A percentile compares a stretch with the other conserved stretches of the same genome.
These are phyloP conservation scores for Rhyacichthys aspro DNA, from an alignment of 2,797 vertebrate genomes.

Conservation along the genomic window DNA sequence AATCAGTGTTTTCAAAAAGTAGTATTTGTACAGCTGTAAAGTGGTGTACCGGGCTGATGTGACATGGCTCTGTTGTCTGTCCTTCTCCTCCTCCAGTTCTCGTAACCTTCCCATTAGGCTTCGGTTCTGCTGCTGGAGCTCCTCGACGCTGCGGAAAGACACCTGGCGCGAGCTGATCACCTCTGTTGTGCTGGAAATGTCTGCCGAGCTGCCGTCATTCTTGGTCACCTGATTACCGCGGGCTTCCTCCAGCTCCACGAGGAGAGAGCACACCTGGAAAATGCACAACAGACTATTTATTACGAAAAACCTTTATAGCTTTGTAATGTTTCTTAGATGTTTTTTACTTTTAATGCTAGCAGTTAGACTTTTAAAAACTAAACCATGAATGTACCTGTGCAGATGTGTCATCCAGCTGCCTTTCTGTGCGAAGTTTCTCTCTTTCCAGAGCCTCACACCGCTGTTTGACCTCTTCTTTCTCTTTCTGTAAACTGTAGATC, in stretches of 20 bases:
- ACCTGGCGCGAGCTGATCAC: constrained; percentile 77
- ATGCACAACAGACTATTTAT: constrained; percentile 1
- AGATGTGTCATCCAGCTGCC: constrained; percentile 90
- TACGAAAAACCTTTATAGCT: not conserved
- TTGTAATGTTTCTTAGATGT: not conserved
- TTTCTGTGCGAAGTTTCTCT: constrained; percentile 86
- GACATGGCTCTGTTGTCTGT: constrained; percentile 82
- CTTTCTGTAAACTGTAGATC: constrained; percentile 90
- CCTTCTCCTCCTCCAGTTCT: constrained; percentile 88
- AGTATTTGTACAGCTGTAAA: too few relatives aligned
- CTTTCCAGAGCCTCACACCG: constrained; percentile 83
- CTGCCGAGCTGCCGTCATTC: constrained; percentile 84
- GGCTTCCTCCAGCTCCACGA: constrained; percentile 93
- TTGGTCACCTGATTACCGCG: constrained; percentile 88
- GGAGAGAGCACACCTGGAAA: constrained; percentile 85
- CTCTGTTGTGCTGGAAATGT: constrained; percentile 76
- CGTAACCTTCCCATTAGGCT: constrained; percentile 86
- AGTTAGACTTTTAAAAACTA: too few relatives aligned
- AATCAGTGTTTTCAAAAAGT: not conserved
- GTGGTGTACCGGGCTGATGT: constrained; percentile 85
- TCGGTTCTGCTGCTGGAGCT: constrained; percentile 94
- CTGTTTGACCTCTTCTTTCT: constrained; percentile 89
- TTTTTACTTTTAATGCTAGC: not conserved
- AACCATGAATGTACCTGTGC: constrained; percentile 81
- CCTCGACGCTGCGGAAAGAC: constrained; percentile 91